phyloP scores from a whole-genome alignment of 2,888 invertebrate species.

The Smittia aterrima region DNA sequence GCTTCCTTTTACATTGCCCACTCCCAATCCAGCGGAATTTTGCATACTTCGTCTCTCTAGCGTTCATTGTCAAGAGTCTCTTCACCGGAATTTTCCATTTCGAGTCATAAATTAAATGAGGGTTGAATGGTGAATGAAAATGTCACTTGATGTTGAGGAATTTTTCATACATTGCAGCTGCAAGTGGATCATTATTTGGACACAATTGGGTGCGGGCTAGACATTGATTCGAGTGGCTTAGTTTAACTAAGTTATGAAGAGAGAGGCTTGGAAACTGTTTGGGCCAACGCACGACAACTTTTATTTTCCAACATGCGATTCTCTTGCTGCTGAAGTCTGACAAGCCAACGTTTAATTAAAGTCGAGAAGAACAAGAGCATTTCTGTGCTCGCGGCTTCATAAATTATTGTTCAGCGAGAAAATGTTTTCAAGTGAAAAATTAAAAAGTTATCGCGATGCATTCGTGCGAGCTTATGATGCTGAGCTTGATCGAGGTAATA shows the following conservation, averaged over 20 bases:
- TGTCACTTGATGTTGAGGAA: neutral
- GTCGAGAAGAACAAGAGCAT: neutral
- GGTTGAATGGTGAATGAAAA: neutral
- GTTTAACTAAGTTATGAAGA: too few species aligned
- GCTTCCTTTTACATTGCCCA: neutral
- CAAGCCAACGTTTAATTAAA: neutral
- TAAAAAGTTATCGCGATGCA: neutral
- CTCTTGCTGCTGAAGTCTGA: neutral
- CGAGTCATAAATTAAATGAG: slow-evolving; percentile 6
- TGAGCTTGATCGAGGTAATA: neutral
- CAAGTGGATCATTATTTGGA: neutral
- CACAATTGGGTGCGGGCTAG: neutral
- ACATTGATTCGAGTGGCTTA: too few species aligned
- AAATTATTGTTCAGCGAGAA: neutral
- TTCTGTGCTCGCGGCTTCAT: neutral
- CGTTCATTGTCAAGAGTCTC: neutral
- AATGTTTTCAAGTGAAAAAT: neutral
- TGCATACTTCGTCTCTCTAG: neutral
- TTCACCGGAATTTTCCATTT: neutral
- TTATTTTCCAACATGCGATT: too few species aligned
- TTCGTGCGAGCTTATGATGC: neutral
- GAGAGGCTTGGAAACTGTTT: too few species aligned
- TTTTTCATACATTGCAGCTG: neutral
- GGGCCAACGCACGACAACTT: too few species aligned
- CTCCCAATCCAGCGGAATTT: neutral